Evolutionary conservation across 2,113 vertebrate species (phyloP).

Genomic region (Misgurnus anguillicaudatus): DNA sequence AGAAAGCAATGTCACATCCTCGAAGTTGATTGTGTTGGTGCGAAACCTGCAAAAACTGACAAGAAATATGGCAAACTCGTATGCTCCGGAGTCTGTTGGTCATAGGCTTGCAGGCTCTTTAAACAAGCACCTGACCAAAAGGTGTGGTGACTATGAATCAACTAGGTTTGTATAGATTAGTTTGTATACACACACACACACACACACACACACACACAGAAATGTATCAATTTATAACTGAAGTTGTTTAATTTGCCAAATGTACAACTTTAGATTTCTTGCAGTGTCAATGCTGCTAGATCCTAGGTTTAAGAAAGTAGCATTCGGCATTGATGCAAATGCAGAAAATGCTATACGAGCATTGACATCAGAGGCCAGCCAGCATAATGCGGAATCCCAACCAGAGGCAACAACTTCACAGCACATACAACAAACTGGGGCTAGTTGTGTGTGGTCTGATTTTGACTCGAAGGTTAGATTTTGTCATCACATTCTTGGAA

Average conservation of each 20-base stretch:
- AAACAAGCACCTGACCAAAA: slow-evolving; percentile 2
- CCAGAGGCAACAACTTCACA: background rate
- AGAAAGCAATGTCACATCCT: background rate
- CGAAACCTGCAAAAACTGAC: background rate
- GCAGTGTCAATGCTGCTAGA: background rate
- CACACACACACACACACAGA: no score
- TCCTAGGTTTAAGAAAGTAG: background rate
- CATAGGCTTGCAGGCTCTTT: background rate
- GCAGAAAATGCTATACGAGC: background rate
- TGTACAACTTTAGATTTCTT: slow-evolving; percentile 2
- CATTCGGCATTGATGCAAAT: background rate
- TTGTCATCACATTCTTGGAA: background rate
- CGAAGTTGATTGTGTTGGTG: background rate
- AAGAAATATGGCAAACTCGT: background rate
- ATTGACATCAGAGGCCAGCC: background rate
- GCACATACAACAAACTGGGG: background rate
- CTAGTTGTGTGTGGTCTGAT: background rate
- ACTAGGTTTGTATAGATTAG: background rate
- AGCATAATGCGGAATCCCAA: background rate
- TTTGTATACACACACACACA: no score
- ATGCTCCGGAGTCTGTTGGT: slow-evolving; percentile 1
- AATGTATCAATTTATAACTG: background rate
- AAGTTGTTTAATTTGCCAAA: background rate
- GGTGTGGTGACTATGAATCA: background rate
- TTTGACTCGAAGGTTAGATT: background rate